Conservation (phyloP, 2,113 vertebrate species). For the Cariama cristata region DNA sequence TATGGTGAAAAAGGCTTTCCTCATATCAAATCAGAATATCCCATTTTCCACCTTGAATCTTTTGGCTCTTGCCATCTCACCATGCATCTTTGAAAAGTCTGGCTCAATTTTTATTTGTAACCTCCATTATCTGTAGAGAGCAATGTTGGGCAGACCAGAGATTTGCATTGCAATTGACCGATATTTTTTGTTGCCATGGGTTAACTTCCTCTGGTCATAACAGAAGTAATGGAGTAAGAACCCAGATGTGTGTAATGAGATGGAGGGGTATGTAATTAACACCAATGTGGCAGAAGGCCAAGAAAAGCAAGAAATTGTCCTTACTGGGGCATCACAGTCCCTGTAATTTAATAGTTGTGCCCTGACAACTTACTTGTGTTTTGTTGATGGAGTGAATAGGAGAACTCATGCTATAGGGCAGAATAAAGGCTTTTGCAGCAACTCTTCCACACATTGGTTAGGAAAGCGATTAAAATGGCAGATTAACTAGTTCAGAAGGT, state of each 20-base stretch:
- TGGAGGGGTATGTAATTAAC: background rate
- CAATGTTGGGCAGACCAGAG: background rate
- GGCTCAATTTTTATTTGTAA: background rate
- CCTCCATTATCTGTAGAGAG: background rate
- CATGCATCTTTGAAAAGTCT: background rate
- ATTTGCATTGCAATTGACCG: background rate
- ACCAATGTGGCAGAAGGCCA: background rate
- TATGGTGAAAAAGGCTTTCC: background rate
- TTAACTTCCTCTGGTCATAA: background rate
- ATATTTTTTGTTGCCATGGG: background rate
- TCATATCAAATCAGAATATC: background rate
- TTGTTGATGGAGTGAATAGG: background rate
- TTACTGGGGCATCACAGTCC: background rate
- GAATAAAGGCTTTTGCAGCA: background rate
- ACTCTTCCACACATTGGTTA: background rate
- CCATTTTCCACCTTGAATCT: background rate
- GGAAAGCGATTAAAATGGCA: background rate
- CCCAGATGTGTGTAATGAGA: background rate
- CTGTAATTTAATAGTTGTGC: background rate
- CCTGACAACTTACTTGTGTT: background rate
- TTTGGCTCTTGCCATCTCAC: background rate
- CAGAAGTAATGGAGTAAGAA: background rate
- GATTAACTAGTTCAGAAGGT: background rate
- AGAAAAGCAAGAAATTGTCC: background rate
- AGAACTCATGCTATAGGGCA: background rate